These are phyloP conservation scores for Mormyrops boulengeri DNA, from an alignment of 2,797 vertebrate genomes.

Conservation along the genomic window DNA sequence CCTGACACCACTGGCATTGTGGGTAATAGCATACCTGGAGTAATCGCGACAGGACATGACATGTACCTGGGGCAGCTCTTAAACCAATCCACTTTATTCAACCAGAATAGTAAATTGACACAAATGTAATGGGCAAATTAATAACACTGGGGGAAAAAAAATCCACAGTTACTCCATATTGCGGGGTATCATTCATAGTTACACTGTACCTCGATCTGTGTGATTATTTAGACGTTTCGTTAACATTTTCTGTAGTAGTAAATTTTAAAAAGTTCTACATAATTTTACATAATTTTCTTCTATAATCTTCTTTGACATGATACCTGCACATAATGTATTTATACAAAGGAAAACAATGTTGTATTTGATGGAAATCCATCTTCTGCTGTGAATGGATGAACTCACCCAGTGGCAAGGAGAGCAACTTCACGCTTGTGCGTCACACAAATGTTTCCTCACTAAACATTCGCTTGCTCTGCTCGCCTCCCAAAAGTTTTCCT, in stretches of 20 bases:
- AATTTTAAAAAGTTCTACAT: not conserved
- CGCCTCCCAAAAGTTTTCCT: not conserved
- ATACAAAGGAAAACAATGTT: not conserved
- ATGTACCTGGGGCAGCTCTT: not conserved
- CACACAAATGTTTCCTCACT: not conserved
- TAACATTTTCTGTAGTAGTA: constrained; percentile 25
- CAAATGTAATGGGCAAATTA: constrained; percentile 38
- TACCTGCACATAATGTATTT: not conserved
- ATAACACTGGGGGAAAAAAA: constrained; percentile 27
- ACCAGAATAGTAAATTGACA: constrained; percentile 32
- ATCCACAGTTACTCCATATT: constrained; percentile 20
- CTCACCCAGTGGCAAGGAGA: not conserved
- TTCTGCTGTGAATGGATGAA: not conserved
- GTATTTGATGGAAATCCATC: not conserved
- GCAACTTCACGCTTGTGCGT: not conserved
- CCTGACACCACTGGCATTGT: not conserved
- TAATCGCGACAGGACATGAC: not conserved
- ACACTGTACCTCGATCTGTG: constrained; percentile 9
- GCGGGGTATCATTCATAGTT: constrained; percentile 24
- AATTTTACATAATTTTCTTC: not conserved
- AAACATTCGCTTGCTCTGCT: not conserved
- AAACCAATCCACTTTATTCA: constrained; percentile 9
- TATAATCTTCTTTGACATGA: not conserved
- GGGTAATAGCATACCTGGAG: not conserved
- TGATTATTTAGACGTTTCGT: not conserved